Conservation (phyloP, 2,797 vertebrate genomes). For the Gephyroberyx darwinii region DNA sequence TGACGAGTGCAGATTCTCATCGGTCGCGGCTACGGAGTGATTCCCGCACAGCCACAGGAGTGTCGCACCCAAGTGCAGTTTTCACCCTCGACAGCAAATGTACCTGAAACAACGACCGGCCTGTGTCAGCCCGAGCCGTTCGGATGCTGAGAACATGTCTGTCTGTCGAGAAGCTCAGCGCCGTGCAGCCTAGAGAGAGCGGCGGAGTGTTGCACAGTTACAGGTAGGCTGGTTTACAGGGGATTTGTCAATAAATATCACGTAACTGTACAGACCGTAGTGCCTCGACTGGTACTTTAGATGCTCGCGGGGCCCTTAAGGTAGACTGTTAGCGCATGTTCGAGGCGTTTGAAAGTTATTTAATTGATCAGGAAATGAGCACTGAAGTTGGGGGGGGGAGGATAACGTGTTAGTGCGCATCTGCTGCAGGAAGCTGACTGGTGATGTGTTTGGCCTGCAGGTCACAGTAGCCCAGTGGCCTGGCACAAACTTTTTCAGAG, state of each 20-base stretch:
- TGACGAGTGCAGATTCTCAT: constrained; percentile 53
- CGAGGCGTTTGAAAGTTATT: not conserved
- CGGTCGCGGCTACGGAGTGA: constrained; percentile 38
- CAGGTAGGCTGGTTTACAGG: constrained; percentile 60
- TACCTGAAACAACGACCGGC: constrained; percentile 36
- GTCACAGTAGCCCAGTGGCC: constrained; percentile 66
- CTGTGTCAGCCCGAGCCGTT: constrained; percentile 9
- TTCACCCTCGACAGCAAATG: constrained; percentile 1
- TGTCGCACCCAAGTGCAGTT: constrained; percentile 48
- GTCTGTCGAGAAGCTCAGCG: constrained; percentile 49
- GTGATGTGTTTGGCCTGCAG: constrained; percentile 63
- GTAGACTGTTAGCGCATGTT: no score
- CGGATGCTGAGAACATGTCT: constrained; percentile 67
- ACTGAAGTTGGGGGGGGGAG: not conserved
- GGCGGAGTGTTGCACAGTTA: constrained; percentile 45
- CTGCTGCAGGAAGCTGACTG: constrained; percentile 6
- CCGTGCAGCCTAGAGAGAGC: constrained; percentile 63
- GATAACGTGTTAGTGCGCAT: not conserved
- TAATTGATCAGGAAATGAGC: constrained; percentile 4
- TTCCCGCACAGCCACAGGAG: constrained; percentile 51
- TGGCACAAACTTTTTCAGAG: constrained; percentile 45
- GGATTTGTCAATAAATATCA: not conserved
- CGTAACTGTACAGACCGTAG: not conserved
- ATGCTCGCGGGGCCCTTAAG: not conserved
- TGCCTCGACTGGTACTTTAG: no score